phyloP scores from a whole-genome alignment of 2,888 invertebrate genomes.

The Leptopilina myrica region DNA sequence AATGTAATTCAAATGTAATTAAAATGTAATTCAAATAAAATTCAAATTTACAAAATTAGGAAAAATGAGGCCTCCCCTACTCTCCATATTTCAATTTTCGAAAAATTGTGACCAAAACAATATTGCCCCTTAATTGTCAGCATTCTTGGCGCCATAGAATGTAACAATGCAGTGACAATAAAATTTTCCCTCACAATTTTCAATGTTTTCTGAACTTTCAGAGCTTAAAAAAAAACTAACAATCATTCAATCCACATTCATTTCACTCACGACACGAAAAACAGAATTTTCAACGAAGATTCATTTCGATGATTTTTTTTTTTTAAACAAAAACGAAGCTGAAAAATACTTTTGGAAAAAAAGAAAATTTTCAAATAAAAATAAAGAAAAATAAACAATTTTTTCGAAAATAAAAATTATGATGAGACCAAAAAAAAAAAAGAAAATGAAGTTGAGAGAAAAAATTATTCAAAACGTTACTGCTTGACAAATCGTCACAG shows the following conservation, averaged over 20 bases:
- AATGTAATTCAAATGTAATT: no score
- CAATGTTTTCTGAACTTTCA: neutral
- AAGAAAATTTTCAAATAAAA: neutral
- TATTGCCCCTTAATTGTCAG: neutral
- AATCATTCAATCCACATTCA: slow-evolving; percentile 38
- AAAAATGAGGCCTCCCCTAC: slow-evolving; percentile 26
- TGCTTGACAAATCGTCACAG: slow-evolving; percentile 61
- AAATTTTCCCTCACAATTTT: neutral
- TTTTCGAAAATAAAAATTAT: neutral
- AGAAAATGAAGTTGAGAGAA: slow-evolving; percentile 36
- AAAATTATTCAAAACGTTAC: slow-evolving; percentile 63
- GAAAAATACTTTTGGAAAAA: slow-evolving; percentile 35
- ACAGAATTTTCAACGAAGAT: slow-evolving; percentile 31
- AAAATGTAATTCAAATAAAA: no score
- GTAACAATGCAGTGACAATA: slow-evolving; percentile 42
- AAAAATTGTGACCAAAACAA: neutral
- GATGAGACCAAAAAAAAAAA: slow-evolving; percentile 16
- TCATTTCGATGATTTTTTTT: slow-evolving; percentile 23
- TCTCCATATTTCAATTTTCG: neutral
- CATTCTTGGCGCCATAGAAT: slow-evolving; percentile 57
- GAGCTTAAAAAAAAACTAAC: neutral
- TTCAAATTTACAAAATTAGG: neutral
- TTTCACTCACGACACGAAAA: slow-evolving; percentile 39
- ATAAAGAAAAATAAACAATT: slow-evolving; percentile 29
- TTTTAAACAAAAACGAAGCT: slow-evolving; percentile 34